Evolutionary conservation across 2,113 vertebrate species (phyloP).

Genomic region (Microcebus lehilahytsara): DNA sequence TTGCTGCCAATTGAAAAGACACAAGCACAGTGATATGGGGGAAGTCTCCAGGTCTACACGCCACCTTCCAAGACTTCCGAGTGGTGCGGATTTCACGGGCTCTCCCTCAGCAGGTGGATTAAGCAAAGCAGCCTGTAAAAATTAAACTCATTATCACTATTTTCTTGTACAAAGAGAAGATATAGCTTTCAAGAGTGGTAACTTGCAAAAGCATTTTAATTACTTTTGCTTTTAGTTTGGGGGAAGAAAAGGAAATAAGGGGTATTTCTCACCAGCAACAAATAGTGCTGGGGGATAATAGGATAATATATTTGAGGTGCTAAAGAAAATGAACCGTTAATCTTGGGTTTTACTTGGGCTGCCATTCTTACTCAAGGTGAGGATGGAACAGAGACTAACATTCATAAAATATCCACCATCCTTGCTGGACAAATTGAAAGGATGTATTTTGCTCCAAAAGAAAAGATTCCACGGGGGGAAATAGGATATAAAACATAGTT

Average conservation of each 20-base stretch:
- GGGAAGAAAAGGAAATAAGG: neutral
- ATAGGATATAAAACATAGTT: neutral
- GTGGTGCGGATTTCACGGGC: neutral
- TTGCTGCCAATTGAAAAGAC: neutral
- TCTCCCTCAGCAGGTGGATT: neutral
- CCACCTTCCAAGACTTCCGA: neutral
- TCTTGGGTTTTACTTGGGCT: neutral
- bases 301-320: neutral
- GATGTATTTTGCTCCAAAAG: neutral
- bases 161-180: neutral
- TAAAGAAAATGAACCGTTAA: neutral
- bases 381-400: neutral
- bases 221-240: neutral
- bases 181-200: neutral
- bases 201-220: slow-evolving; percentile 14
- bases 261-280: neutral
- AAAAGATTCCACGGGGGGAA: neutral
- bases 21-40: neutral
- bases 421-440: neutral
- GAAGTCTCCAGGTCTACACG: neutral
- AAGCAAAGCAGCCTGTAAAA: neutral
- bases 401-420: neutral
- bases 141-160: neutral
- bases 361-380: neutral
- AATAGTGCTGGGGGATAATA: neutral